Conservation (phyloP, 2,797 vertebrate genomes). For the Arrhamphus sclerolepis region DNA sequence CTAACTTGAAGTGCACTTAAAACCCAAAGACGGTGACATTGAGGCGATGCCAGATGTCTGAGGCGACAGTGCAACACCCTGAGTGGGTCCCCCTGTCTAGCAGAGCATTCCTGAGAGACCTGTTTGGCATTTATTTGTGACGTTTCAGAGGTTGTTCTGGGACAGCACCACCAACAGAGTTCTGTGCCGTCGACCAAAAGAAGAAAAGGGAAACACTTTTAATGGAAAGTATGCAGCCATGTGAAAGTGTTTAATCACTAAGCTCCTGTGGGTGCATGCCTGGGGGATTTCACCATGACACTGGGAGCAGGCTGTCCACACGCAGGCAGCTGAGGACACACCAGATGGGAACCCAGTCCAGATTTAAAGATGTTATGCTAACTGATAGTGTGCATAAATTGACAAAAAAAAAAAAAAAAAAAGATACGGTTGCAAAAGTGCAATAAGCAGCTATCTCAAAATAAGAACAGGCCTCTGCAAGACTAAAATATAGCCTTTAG, state of each 20-base stretch:
- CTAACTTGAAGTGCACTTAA: background rate
- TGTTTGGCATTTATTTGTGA: slow-evolving; percentile 15
- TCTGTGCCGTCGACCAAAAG: slow-evolving; percentile 30
- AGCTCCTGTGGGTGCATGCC: slow-evolving; percentile 56
- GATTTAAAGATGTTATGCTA: slow-evolving; percentile 7
- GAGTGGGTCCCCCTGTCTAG: background rate
- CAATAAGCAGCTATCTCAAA: background rate
- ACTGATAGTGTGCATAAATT: slow-evolving; percentile 1
- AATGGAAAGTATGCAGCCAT: slow-evolving; percentile 63
- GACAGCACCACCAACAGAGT: slow-evolving; percentile 20
- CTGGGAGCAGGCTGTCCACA: slow-evolving; percentile 52
- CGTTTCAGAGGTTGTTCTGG: slow-evolving; percentile 12
- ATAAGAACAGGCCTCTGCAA: no score
- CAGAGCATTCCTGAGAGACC: slow-evolving; percentile 24
- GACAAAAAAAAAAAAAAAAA: no score
- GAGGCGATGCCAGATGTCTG: no score
- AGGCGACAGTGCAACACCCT: background rate
- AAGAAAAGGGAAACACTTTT: slow-evolving; percentile 41
- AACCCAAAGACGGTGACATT: background rate
- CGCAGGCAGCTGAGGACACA: slow-evolving; percentile 29
- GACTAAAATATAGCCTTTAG: no score
- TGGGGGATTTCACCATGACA: slow-evolving; percentile 43
- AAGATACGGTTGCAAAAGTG: background rate
- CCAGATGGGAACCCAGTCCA: background rate
- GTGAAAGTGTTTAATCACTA: slow-evolving; percentile 75